phyloP scores from a whole-genome alignment of 2,888 invertebrate genomes.

The Thera britannica region DNA sequence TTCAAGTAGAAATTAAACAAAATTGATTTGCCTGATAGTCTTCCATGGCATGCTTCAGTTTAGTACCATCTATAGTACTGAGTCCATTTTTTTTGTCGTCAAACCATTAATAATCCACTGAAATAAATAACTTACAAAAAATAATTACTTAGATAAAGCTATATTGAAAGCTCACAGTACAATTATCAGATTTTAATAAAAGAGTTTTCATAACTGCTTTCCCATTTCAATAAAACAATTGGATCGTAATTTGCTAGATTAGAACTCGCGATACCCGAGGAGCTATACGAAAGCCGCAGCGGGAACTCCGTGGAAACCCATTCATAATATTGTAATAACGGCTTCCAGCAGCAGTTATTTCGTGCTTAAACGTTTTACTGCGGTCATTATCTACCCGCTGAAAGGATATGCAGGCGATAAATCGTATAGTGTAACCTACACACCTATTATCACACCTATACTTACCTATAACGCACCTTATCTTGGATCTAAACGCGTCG shows the following conservation, averaged over 20 bases:
- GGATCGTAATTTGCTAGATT: constrained; percentile 34
- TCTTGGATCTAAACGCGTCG: constrained; percentile 61
- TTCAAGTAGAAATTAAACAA: no score
- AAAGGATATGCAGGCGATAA: constrained; percentile 84
- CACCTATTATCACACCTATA: constrained; percentile 47
- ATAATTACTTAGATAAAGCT: background rate
- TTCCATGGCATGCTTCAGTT: no score
- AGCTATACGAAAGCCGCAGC: constrained; percentile 30
- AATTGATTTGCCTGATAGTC: no score
- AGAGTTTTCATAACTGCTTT: constrained; percentile 15
- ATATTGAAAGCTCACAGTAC: constrained; percentile 2
- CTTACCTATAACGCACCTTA: constrained; percentile 46
- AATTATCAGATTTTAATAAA: constrained; percentile 22
- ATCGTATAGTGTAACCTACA: constrained; percentile 73
- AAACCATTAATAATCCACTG: background rate
- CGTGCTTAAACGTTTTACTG: constrained; percentile 85
- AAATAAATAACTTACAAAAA: background rate
- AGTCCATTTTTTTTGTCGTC: no score
- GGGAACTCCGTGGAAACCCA: constrained; percentile 66
- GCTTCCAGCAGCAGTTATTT: constrained; percentile 82
- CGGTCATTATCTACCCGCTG: constrained; percentile 84
- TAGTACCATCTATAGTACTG: no score
- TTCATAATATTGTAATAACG: constrained; percentile 85
- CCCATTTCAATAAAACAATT: constrained; percentile 31
- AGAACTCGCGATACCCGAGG: constrained; percentile 32